Conservation (phyloP, 2,888 invertebrate genomes). For the Ichneumoninae sp. region DNA sequence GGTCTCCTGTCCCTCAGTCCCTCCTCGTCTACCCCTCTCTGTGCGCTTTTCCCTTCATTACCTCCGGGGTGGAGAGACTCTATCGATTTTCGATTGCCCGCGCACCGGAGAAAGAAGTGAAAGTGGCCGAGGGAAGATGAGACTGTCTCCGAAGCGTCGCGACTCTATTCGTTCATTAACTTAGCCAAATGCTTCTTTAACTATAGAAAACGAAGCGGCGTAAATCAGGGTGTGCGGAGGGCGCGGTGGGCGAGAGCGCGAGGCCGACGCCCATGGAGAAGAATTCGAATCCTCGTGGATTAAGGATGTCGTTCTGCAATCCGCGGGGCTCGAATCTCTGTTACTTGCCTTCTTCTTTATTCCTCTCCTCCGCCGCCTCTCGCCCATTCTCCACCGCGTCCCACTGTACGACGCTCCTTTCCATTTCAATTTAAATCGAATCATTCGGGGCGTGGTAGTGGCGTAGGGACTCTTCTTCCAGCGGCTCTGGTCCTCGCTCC, state of each 20-base stretch:
- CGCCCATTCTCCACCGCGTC: constrained; percentile 8
- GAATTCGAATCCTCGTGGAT: constrained; percentile 61
- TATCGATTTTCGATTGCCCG: constrained; percentile 67
- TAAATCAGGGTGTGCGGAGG: constrained; percentile 51
- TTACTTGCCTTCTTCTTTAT: constrained; percentile 37
- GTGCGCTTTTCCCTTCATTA: constrained; percentile 62
- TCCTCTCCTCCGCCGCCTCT: constrained; percentile 5
- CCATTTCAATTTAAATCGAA: constrained; percentile 74
- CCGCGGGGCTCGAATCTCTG: constrained; percentile 56
- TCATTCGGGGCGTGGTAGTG: constrained; percentile 70
- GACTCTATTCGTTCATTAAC: constrained; percentile 68
- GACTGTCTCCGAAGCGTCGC: constrained; percentile 57
- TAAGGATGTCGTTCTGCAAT: constrained; percentile 63
- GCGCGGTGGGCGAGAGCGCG: not conserved
- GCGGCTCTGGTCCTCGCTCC: constrained; percentile 28
- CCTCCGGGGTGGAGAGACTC: constrained; percentile 42
- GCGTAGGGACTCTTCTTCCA: constrained; percentile 36
- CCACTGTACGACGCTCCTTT: constrained; percentile 58
- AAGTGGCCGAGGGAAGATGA: constrained; percentile 50
- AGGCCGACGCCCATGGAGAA: constrained; percentile 56
- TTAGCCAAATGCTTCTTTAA: constrained; percentile 65
- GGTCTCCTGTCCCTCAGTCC: constrained; percentile 14
- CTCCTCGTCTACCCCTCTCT: constrained; percentile 24
- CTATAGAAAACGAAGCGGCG: constrained; percentile 51
- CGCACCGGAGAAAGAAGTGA: constrained; percentile 5